Evolutionary conservation across 2,113 vertebrate genomes (phyloP).

Genomic region (Sus scrofa): DNA sequence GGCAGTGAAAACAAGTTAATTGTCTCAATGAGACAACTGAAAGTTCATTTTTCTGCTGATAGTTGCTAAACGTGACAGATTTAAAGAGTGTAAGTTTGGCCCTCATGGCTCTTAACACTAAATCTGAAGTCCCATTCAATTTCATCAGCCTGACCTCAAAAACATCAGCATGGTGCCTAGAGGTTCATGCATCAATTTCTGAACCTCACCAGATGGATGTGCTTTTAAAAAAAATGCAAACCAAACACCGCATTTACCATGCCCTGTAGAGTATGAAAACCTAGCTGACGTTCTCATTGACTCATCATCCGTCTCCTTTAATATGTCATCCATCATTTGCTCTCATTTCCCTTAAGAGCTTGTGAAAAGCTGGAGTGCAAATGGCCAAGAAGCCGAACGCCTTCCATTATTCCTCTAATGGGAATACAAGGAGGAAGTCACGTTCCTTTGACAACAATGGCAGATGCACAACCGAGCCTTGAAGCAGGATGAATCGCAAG

Average conservation of each 20-base stretch:
- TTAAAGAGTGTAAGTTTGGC: slow-evolving; percentile 71
- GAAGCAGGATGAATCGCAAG: neutral
- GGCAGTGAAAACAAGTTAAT: slow-evolving; percentile 69
- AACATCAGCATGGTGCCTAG: slow-evolving; percentile 7
- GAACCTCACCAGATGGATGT: slow-evolving; percentile 48
- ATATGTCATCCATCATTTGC: slow-evolving; percentile 43
- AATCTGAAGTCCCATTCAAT: slow-evolving; percentile 58
- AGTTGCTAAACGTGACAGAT: slow-evolving; percentile 74
- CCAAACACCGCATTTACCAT: slow-evolving; percentile 26
- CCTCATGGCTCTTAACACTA: slow-evolving; percentile 58
- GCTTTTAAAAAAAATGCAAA: slow-evolving; percentile 60
- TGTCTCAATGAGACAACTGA: slow-evolving; percentile 59
- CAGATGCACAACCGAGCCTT: neutral
- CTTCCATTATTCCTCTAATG: neutral
- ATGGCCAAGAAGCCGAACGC: neutral
- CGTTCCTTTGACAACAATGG: neutral
- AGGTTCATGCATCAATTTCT: slow-evolving; percentile 5
- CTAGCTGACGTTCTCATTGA: slow-evolving; percentile 44
- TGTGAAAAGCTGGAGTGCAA: slow-evolving; percentile 62
- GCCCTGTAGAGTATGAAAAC: slow-evolving; percentile 58
- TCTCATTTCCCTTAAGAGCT: slow-evolving; percentile 66
- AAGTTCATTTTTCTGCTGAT: slow-evolving; percentile 76
- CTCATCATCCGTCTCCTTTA: slow-evolving; percentile 55
- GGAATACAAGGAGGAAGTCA: slow-evolving; percentile 50
- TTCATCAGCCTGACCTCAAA: slow-evolving; percentile 71